Conservation (phyloP, 2,113 vertebrate species). For the Atrichornis clamosus region DNA sequence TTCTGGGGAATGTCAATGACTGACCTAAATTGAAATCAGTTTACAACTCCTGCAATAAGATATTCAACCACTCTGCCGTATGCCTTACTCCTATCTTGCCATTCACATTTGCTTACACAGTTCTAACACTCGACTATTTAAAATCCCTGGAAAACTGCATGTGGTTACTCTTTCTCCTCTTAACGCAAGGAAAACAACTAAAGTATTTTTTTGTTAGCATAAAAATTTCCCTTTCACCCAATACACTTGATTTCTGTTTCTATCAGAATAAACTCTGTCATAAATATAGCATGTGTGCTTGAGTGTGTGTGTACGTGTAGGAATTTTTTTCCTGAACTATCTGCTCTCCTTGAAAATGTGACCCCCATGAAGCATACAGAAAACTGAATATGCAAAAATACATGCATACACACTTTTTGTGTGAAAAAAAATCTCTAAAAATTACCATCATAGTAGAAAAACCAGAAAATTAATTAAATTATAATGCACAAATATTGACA, state of each 20-base stretch:
- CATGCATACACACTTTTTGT: background rate
- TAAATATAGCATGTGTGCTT: background rate
- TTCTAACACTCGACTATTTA: background rate
- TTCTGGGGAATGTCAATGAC: background rate
- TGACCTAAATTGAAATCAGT: background rate
- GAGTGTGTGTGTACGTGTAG: background rate
- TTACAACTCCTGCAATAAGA: background rate
- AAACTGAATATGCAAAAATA: background rate
- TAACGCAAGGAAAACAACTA: background rate
- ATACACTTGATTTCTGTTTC: background rate
- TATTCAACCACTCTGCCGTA: background rate
- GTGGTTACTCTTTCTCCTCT: background rate
- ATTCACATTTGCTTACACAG: background rate
- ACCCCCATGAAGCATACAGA: background rate
- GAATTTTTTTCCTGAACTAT: background rate
- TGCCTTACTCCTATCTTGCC: background rate
- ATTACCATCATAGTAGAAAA: background rate
- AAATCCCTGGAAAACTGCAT: background rate
- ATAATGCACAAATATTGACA: background rate
- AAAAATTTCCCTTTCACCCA: background rate
- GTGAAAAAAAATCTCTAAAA: background rate
- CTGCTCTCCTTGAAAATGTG: background rate
- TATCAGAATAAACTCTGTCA: background rate
- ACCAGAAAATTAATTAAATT: background rate
- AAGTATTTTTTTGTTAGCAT: background rate